Evolutionary conservation across 2,888 invertebrate species (phyloP).

Genomic region (Anaspis maculata): DNA sequence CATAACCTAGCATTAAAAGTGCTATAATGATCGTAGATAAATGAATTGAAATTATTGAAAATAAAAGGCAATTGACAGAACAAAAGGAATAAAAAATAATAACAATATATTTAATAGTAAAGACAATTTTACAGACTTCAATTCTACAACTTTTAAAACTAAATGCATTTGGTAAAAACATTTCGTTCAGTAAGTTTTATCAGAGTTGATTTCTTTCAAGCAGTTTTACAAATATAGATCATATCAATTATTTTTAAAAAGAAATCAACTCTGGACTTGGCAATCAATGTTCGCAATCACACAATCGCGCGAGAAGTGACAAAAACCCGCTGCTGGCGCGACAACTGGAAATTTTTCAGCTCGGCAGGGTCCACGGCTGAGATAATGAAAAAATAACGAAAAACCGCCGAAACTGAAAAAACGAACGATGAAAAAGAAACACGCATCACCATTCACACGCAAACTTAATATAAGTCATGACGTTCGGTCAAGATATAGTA

Average conservation of each 20-base stretch:
- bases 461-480: conserved; percentile 19
- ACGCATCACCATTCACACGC: conserved; percentile 5
- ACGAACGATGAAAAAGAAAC: conserved; percentile 2
- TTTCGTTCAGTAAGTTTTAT: background rate
- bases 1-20: no score
- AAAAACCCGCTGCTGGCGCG: conserved; percentile 2
- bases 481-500: conserved; percentile 16
- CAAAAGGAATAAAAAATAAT: no score
- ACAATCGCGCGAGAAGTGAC: no score
- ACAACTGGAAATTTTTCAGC: conserved; percentile 5
- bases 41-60: no score
- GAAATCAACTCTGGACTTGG: no score
- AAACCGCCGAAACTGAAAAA: conserved; percentile 8
- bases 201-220: no score
- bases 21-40: no score
- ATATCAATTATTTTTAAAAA: no score
- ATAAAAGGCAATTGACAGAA: no score
- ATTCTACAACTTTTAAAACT: conserved; percentile 8
- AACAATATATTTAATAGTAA: conserved; percentile 32
- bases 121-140: conserved; percentile 18
- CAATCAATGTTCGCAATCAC: no score
- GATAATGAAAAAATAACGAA: conserved; percentile 18
- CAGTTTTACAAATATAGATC: no score
- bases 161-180: conserved; percentile 13
- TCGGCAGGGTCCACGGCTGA: conserved; percentile 18